Percentiles rank a stretch among this genome's conserved stretches.
Conservation (phyloP, 2,113 vertebrate genomes). For the Tachuris rubrigastra region DNA sequence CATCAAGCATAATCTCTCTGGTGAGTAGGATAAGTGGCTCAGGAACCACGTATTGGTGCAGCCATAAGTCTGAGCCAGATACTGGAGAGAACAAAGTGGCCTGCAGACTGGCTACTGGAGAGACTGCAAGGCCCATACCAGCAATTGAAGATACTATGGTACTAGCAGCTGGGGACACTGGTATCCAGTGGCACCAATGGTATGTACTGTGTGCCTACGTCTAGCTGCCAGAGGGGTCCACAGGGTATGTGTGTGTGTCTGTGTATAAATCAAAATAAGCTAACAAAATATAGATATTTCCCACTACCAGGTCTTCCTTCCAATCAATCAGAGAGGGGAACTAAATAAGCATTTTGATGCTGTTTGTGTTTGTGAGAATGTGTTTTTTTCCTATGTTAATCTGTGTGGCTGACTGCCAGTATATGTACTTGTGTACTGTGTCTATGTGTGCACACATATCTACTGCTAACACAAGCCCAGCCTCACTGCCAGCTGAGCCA, state of each 20-base stretch:
- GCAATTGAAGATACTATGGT: not conserved
- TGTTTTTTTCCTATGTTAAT: not conserved
- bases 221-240: not conserved
- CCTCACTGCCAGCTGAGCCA: not conserved
- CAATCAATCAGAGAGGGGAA: not conserved
- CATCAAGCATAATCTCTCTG: not conserved
- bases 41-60: not conserved
- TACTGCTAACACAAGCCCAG: not conserved
- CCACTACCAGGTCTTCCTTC: not conserved
- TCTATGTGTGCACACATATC: accelerated
- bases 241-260: accelerated
- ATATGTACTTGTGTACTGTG: not conserved
- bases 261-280: not conserved
- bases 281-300: not conserved
- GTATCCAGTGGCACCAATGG: not conserved
- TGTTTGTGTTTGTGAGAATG: not conserved
- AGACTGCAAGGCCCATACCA: not conserved
- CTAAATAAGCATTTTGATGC: not conserved
- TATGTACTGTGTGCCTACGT: not conserved
- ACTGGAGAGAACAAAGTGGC: not conserved
- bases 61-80: not conserved
- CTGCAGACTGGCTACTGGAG: not conserved
- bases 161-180: not conserved
- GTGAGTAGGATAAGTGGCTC: not conserved
- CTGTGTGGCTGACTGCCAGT: not conserved